Conservation (phyloP, 2,113 vertebrate species). For the Scopus umbretta region DNA sequence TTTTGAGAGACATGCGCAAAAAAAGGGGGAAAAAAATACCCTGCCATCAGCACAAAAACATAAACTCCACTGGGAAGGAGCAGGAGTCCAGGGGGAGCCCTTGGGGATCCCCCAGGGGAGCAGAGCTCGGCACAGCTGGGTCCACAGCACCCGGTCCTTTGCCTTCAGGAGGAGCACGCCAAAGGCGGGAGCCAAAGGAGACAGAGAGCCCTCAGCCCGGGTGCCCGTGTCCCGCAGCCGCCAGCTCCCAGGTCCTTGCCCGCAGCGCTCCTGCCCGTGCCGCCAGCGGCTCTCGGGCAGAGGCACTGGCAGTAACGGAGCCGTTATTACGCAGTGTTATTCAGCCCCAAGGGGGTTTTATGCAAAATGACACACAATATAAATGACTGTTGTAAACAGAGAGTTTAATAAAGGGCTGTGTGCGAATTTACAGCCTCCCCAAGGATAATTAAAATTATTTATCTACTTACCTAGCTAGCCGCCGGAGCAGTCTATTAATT, state of each 20-base stretch:
- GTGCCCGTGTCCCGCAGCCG: fast-evolving
- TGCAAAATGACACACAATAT: conserved; percentile 55
- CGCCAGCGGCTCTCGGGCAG: neutral
- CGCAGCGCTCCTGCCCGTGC: fast-evolving
- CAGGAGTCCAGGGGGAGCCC: neutral
- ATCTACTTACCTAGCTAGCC: conserved; percentile 74
- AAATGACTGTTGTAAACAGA: conserved; percentile 73
- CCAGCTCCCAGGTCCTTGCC: neutral
- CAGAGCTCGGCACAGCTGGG: neutral
- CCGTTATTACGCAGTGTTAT: neutral
- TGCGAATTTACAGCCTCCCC: conserved; percentile 71
- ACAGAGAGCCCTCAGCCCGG: fast-evolving
- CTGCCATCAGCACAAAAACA: conserved; percentile 78
- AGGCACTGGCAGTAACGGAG: neutral
- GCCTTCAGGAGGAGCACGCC: fast-evolving
- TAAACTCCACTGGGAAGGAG: neutral
- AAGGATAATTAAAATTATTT: conserved; percentile 80
- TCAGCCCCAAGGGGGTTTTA: conserved; percentile 30
- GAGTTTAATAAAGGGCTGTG: conserved; percentile 72
- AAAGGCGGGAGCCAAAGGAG: no score
- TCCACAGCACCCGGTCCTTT: neutral
- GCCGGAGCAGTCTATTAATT: conserved; percentile 74
- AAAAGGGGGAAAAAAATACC: conserved; percentile 67
- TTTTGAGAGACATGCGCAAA: conserved; percentile 80
- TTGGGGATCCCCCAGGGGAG: neutral